These are phyloP conservation scores for Cacajao melanocephalus DNA, from an alignment of 2,797 vertebrate species.

Conservation along the genomic window DNA sequence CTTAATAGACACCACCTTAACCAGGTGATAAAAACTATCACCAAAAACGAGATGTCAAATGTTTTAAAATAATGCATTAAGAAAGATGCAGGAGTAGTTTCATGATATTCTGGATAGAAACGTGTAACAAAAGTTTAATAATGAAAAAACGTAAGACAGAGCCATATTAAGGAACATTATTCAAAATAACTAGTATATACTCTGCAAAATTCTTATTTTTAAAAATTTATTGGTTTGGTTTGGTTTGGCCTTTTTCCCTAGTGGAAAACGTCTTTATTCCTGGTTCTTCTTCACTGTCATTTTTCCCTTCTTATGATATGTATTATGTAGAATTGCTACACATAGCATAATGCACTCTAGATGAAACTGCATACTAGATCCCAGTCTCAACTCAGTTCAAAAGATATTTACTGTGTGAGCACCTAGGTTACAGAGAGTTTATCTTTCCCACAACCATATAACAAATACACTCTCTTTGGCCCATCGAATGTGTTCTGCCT, in stretches of 20 bases:
- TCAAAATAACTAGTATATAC: neutral
- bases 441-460: neutral
- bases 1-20: neutral
- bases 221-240: neutral
- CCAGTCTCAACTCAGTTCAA: neutral
- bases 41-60: neutral
- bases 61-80: neutral
- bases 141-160: neutral
- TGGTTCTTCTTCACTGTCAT: neutral
- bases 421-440: neutral
- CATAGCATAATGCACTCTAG: neutral
- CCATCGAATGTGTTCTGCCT: neutral
- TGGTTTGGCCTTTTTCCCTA: neutral
- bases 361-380: neutral
- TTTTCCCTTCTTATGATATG: fast-evolving
- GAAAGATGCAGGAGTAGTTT: neutral
- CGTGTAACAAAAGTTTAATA: neutral
- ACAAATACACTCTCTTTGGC: neutral
- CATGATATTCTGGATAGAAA: neutral
- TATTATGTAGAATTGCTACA: neutral
- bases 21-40: neutral
- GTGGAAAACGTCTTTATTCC: neutral
- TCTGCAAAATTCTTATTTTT: neutral
- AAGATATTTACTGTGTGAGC: neutral
- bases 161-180: neutral